phyloP scores from a whole-genome alignment of 2,797 vertebrate genomes.

The Myotis vivesi region DNA sequence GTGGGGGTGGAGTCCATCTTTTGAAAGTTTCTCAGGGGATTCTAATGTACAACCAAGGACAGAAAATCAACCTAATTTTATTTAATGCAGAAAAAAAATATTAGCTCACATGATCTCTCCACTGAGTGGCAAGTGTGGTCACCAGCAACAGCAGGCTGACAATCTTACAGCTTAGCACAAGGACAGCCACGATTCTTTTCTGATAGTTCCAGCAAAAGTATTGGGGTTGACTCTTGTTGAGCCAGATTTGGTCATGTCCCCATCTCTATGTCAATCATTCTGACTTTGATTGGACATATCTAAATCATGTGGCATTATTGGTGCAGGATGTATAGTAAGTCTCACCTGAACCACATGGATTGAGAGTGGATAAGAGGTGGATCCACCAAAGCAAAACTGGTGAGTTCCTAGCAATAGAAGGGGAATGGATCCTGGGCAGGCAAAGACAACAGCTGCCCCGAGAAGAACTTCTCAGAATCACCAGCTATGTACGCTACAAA shows the following conservation, averaged over 20 bases:
- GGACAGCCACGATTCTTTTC: neutral
- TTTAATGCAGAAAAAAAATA: neutral
- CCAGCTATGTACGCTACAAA: neutral
- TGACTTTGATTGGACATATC: neutral
- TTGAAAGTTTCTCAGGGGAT: neutral
- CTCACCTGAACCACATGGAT: neutral
- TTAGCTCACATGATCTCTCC: neutral
- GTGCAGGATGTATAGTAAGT: neutral
- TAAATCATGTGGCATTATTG: neutral
- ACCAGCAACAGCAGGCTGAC: accelerated
- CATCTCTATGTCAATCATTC: neutral
- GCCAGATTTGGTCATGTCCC: neutral
- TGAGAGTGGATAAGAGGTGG: neutral
- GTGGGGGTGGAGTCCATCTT: neutral
- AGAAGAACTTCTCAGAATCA: neutral
- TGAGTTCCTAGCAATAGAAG: neutral
- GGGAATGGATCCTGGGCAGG: neutral
- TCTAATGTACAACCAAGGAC: neutral
- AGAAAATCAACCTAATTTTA: neutral
- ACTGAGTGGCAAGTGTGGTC: neutral
- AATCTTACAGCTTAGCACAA: neutral
- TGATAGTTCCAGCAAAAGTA: neutral
- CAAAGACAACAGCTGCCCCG: neutral
- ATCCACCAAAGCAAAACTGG: neutral
- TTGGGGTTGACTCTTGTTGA: neutral